Conservation (phyloP, 1,140 invertebrate genomes). For the Formica exsecta region DNA sequence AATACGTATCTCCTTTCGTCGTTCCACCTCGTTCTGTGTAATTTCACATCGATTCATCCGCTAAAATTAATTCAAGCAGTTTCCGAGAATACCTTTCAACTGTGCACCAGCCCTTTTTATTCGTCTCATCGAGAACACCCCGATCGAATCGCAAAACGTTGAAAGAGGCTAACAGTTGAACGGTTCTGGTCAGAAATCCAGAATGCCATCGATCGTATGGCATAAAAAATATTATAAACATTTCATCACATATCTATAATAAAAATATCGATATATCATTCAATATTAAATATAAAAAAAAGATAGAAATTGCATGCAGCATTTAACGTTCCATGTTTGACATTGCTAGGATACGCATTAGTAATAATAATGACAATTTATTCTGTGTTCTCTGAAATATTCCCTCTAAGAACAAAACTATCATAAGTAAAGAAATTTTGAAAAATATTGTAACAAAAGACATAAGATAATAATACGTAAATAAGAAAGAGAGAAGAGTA, state of each 20-base stretch:
- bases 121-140: constrained; percentile 3
- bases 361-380: background rate
- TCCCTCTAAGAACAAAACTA: background rate
- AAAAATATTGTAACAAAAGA: constrained; percentile 12
- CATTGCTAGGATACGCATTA: background rate
- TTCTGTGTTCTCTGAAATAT: background rate
- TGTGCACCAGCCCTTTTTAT: constrained; percentile 52
- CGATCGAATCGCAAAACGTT: constrained; percentile 25
- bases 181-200: constrained; percentile 15
- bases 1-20: constrained; percentile 24
- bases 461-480: background rate
- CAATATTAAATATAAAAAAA: background rate
- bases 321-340: background rate
- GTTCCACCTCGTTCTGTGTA: constrained; percentile 18
- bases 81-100: constrained; percentile 46
- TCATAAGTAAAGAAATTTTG: background rate
- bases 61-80: constrained; percentile 59
- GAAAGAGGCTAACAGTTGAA: background rate
- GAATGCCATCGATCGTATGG: constrained; percentile 2
- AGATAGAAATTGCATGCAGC: background rate
- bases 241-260: background rate
- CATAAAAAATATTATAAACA: constrained; percentile 4
- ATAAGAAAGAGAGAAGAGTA: background rate
- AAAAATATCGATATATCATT: background rate
- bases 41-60: constrained; percentile 51